phyloP scores from a whole-genome alignment of 2,113 vertebrate genomes.

The Cercopithecus mona region DNA sequence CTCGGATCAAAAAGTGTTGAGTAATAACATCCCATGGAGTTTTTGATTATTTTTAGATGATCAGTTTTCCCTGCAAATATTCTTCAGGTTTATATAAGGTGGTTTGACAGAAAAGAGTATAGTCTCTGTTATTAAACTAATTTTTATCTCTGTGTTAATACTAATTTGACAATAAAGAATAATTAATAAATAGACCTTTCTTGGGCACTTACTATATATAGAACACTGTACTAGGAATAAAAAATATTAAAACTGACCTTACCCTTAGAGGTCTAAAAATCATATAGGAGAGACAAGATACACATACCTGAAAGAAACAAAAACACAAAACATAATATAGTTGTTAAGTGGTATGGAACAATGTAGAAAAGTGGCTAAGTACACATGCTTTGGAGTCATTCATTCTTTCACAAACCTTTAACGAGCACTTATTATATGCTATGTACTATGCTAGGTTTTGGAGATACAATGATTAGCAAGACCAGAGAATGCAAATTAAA shows the following conservation, averaged over 20 bases:
- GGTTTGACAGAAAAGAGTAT: neutral
- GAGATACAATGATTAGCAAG: neutral
- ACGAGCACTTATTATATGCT: neutral
- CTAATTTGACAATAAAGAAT: neutral
- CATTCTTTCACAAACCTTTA: neutral
- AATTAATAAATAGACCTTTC: neutral
- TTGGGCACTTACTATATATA: neutral
- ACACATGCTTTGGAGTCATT: neutral
- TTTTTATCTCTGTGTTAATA: neutral
- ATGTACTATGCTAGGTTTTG: neutral
- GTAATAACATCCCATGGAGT: neutral
- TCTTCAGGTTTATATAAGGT: neutral
- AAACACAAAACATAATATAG: neutral
- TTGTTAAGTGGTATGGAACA: neutral
- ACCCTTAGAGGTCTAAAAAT: neutral
- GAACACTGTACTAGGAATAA: neutral
- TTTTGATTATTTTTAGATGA: neutral
- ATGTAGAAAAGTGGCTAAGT: neutral
- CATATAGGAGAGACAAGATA: neutral
- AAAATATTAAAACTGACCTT: neutral
- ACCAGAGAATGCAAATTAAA: neutral
- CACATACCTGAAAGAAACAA: neutral
- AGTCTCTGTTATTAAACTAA: neutral
- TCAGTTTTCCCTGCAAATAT: neutral
- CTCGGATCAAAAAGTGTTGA: neutral